phyloP scores from a whole-genome alignment of 2,113 vertebrate genomes.

The Baryphthengus martii region DNA sequence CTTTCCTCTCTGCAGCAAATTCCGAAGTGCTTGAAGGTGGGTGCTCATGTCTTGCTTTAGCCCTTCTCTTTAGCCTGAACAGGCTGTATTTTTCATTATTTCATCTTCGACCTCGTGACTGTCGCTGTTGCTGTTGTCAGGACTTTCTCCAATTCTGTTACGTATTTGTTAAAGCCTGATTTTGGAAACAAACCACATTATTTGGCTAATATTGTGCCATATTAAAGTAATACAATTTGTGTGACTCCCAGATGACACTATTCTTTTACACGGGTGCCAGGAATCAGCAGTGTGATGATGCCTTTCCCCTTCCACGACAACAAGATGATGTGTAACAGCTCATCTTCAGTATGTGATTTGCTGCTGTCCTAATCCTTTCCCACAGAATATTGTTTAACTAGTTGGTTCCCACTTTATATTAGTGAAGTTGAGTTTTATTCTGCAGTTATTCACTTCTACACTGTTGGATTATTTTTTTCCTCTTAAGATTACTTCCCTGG shows the following conservation, averaged over 20 bases:
- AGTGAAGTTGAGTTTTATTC: not conserved
- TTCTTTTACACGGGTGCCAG: not conserved
- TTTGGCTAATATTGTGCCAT: not conserved
- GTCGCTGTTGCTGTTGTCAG: not conserved
- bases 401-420: not conserved
- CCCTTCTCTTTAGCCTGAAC: not conserved
- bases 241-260: not conserved
- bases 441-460: not conserved
- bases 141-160: not conserved
- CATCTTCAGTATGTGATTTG: not conserved
- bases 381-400: not conserved
- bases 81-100: not conserved
- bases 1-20: not conserved
- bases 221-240: not conserved
- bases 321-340: not conserved
- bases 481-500: fast-evolving
- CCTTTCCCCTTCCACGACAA: not conserved
- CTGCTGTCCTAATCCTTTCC: not conserved
- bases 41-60: not conserved
- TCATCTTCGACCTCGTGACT: not conserved
- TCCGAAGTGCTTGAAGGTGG: not conserved
- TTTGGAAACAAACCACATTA: not conserved
- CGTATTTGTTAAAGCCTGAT: not conserved
- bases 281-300: not conserved
- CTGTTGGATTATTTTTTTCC: too few relatives aligned